These are phyloP conservation scores for Dunckerocampus dactyliophorus DNA, from an alignment of 2,113 vertebrate genomes.

Conservation along the genomic window DNA sequence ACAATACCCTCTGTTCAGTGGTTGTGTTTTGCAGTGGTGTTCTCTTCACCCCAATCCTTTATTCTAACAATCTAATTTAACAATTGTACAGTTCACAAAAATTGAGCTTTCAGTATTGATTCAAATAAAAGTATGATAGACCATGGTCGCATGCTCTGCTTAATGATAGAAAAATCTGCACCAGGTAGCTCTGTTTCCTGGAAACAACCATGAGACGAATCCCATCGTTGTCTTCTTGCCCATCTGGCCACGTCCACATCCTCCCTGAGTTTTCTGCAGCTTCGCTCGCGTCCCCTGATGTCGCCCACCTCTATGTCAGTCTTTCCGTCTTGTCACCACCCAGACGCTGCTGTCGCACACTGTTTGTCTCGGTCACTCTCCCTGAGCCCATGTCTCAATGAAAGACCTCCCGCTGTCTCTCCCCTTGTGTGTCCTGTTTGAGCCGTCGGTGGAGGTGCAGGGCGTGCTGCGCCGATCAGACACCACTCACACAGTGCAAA, in stretches of 20 bases:
- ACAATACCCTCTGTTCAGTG: too few relatives aligned
- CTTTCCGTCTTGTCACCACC: conserved; percentile 3
- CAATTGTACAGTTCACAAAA: too few relatives aligned
- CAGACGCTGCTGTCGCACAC: not conserved
- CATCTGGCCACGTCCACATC: conserved; percentile 12
- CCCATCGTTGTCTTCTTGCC: conserved; percentile 40
- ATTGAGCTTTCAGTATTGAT: too few relatives aligned
- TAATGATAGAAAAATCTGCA: conserved; percentile 44
- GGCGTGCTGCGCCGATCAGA: conserved; percentile 28
- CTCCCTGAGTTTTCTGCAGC: conserved; percentile 2
- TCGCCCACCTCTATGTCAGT: conserved; percentile 24
- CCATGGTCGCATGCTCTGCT: conserved; percentile 42
- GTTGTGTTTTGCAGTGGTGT: too few relatives aligned
- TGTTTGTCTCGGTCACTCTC: conserved; percentile 8
- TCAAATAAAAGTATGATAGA: not conserved
- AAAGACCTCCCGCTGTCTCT: conserved; percentile 36
- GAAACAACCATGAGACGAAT: conserved; percentile 63
- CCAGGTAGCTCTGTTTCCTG: conserved; percentile 63
- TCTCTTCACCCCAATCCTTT: too few relatives aligned
- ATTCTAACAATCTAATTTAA: too few relatives aligned
- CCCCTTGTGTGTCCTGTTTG: conserved; percentile 28
- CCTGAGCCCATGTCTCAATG: conserved; percentile 16
- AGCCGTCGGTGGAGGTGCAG: not conserved
- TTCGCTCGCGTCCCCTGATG: conserved; percentile 9
- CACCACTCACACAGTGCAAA: conserved; percentile 10